These are phyloP conservation scores for Hoplodrina blanda DNA, from an alignment of 2,888 invertebrate genomes.

Conservation along the genomic window DNA sequence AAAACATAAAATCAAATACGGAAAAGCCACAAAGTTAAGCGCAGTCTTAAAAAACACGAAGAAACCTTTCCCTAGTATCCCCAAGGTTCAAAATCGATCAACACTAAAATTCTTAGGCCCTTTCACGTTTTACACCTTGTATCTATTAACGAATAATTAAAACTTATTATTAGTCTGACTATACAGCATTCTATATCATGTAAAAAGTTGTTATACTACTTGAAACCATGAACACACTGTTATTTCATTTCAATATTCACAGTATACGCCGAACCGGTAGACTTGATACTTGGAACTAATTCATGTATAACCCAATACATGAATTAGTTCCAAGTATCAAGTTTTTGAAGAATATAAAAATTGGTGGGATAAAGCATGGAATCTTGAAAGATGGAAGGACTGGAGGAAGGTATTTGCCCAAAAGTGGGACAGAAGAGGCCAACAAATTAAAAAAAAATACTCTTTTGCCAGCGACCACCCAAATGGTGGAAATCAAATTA, in stretches of 20 bases:
- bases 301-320: no score
- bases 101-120: not conserved
- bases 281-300: not conserved
- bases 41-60: not conserved
- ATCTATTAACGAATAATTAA: constrained; percentile 35
- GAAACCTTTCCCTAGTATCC: not conserved
- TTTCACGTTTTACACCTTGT: constrained; percentile 32
- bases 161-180: constrained; percentile 49
- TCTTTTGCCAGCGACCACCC: no score
- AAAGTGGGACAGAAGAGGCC: no score
- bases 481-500: no score
- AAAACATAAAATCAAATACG: no score
- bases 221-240: constrained; percentile 64
- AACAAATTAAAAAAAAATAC: no score
- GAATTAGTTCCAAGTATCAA: no score
- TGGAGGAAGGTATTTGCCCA: no score
- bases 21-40: not conserved
- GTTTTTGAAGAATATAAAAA: not conserved
- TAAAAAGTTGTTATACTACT: constrained; percentile 60
- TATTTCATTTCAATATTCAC: constrained; percentile 41
- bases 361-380: no score
- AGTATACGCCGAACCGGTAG: constrained; percentile 34
- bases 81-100: not conserved
- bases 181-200: constrained; percentile 56
- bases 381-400: no score